Evolutionary conservation across 2,888 invertebrate species (phyloP).

Genomic region (Heliconius charithonia): DNA sequence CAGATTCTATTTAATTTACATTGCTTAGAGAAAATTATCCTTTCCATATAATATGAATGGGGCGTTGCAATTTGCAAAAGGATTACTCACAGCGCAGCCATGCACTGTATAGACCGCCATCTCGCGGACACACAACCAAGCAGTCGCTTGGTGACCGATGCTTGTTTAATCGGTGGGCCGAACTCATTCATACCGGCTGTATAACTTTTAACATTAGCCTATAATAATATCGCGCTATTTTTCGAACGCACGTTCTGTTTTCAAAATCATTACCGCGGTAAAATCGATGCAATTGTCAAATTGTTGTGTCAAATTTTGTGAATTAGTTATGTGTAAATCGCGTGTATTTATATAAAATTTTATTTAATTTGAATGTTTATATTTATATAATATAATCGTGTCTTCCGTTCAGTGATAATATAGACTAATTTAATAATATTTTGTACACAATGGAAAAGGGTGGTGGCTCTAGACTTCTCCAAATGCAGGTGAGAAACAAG

Average conservation of each 20-base stretch:
- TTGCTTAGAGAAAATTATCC: constrained; percentile 13
- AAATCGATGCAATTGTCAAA: constrained; percentile 43
- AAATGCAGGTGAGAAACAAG: constrained; percentile 72
- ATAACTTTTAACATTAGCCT: constrained; percentile 37
- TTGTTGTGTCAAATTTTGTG: constrained; percentile 71
- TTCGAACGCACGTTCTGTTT: constrained; percentile 44
- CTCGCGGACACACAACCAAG: constrained; percentile 60
- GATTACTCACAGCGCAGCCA: constrained; percentile 77
- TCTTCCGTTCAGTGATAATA: constrained; percentile 58
- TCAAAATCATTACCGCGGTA: constrained; percentile 55
- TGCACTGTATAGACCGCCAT: constrained; percentile 61
- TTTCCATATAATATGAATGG: constrained; percentile 49
- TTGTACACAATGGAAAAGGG: constrained; percentile 67
- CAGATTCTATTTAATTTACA: background rate
- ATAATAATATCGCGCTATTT: constrained; percentile 37
- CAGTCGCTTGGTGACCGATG: constrained; percentile 54
- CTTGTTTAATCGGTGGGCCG: constrained; percentile 72
- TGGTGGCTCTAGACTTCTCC: constrained; percentile 73
- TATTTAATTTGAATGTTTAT: constrained; percentile 43
- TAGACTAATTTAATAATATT: constrained; percentile 17
- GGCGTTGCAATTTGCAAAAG: constrained; percentile 66
- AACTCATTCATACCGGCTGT: constrained; percentile 45
- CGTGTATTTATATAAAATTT: constrained; percentile 53
- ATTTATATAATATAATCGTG: constrained; percentile 49
- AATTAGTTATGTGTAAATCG: constrained; percentile 63